These are phyloP conservation scores for Exocentrus adspersus DNA, from an alignment of 2,888 invertebrate genomes.

Conservation along the genomic window DNA sequence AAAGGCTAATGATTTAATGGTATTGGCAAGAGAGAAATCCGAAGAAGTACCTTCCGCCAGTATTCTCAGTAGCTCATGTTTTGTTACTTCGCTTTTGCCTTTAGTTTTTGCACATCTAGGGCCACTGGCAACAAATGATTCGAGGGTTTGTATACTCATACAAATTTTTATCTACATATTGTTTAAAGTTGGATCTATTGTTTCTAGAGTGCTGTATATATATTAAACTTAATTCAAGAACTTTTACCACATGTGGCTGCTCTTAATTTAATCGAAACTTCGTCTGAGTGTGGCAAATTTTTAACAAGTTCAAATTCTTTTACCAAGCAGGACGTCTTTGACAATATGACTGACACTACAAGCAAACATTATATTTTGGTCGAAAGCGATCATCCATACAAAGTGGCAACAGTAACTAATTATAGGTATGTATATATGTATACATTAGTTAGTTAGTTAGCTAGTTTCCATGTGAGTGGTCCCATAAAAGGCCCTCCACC, in stretches of 20 bases:
- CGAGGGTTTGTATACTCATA: slow-evolving; percentile 70
- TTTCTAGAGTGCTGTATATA: slow-evolving; percentile 83
- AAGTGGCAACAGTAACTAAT: slow-evolving; percentile 85
- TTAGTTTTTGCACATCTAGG: slow-evolving; percentile 86
- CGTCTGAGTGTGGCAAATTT: slow-evolving; percentile 53
- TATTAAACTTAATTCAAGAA: slow-evolving; percentile 86
- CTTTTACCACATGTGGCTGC: slow-evolving; percentile 89
- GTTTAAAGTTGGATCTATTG: slow-evolving; percentile 1
- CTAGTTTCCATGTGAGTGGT: too few species aligned
- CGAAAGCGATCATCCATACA: slow-evolving; percentile 97
- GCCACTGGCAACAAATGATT: slow-evolving; percentile 83
- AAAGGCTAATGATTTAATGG: slow-evolving; percentile 79
- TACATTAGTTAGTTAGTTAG: too few species aligned
- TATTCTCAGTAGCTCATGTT: slow-evolving; percentile 69
- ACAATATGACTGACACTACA: slow-evolving; percentile 68
- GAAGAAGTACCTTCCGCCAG: slow-evolving; percentile 69
- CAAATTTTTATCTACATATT: not conserved
- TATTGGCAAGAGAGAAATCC: slow-evolving; percentile 77
- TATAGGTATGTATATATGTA: slow-evolving; percentile 69
- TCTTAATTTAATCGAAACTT: slow-evolving; percentile 74
- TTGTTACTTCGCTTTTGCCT: slow-evolving; percentile 82
- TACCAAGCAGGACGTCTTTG: slow-evolving; percentile 51
- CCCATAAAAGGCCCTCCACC: too few species aligned
- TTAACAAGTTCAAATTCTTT: slow-evolving; percentile 47
- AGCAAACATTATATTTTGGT: slow-evolving; percentile 90